Base-by-base conservation (phyloP, 1,140 invertebrate species). In the Zophobas atratus region DNA sequence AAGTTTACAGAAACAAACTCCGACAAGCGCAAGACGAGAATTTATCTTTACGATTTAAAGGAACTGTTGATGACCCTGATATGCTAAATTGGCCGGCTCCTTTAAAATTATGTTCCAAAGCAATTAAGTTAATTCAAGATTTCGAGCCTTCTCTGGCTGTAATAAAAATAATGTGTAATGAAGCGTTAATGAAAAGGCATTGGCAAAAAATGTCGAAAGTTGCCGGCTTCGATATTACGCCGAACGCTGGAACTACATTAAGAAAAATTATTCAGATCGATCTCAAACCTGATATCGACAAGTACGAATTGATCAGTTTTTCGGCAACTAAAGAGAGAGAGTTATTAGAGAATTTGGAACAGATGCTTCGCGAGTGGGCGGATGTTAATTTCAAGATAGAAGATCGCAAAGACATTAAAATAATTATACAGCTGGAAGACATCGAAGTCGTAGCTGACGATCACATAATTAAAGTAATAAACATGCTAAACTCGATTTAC, bases 191-290 rank as follows among this genome's bases (percentile, higher is more conserved):
- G 3, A 91, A 94, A 79, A 89, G 95, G 41, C 96, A 98, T 86
- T 98, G 96, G 96, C 91, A 94, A 79, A 92, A 96, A 85, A 97
- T 98, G 91, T 95, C 95, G 0, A 88, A 90, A 46, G 92, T 97
- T 60, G 92, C 94, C 6, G 94, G 92, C 0, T 93, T 92, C 81
- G 92, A 96, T 85, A 88, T 98, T 49, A 95, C 93, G 1, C 96
- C 96, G 0, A 92, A 95, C 88, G 91, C 95, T 79, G 92, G 82
- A 57, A 92, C 95, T 1, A 94, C 94, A 55, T 88, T 98, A 20
- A 87, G 92, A 70, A 97, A 97, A 88, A 91, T 96, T 32, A 91
- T 97, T 6, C 88, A 93, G 80, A 91, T 93, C 85, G 90, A 94
- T 82, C 88, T 97, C 1, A 92, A 93, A 80, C 86, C 89, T 34